A percentile compares a stretch with the other conserved stretches of the same genome.
Conservation (phyloP, 2,113 vertebrate genomes). For the Acinonyx jubatus region DNA sequence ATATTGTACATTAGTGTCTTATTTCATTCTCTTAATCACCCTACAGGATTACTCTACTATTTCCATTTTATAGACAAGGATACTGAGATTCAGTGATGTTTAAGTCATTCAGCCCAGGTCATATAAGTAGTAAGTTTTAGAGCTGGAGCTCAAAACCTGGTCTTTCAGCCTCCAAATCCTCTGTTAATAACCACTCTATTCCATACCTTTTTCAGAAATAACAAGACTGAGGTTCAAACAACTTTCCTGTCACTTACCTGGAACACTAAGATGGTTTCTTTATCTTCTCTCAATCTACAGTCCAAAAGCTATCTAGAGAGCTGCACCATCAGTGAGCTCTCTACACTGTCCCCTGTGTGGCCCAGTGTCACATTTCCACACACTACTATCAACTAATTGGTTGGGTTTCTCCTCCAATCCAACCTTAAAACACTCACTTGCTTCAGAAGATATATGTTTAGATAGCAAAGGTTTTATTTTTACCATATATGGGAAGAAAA, state of each 20-base stretch:
- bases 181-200: background rate
- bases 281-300: background rate
- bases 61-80: background rate
- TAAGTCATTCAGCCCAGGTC: background rate
- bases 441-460: background rate
- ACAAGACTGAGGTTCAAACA: background rate
- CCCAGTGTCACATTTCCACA: background rate
- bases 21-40: background rate
- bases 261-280: background rate
- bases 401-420: background rate
- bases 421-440: background rate
- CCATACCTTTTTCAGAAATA: background rate
- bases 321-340: background rate
- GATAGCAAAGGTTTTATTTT: background rate
- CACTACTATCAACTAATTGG: background rate
- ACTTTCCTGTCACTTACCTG: background rate
- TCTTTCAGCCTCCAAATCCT: background rate
- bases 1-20: background rate
- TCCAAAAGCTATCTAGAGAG: background rate
- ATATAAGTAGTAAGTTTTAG: background rate
- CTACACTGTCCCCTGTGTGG: accelerated
- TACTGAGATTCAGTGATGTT: background rate
- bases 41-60: background rate
- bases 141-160: background rate
- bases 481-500: background rate